phyloP scores from a whole-genome alignment of 2,797 vertebrate genomes.

The Mus minutoides region DNA sequence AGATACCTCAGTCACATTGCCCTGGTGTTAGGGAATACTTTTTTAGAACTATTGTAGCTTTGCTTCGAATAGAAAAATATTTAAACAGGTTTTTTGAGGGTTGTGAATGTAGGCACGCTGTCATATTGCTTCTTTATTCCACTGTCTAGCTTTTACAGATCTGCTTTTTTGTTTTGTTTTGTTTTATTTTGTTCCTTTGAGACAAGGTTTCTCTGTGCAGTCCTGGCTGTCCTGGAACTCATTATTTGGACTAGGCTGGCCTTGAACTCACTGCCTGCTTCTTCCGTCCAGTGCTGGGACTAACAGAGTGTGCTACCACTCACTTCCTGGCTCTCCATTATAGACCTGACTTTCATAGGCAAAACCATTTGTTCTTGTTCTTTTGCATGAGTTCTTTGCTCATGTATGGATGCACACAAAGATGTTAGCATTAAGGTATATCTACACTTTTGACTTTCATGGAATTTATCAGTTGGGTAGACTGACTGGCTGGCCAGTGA shows the following conservation, averaged over 20 bases:
- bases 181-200: background rate
- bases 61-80: background rate
- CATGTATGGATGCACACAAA: background rate
- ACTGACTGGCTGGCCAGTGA: background rate
- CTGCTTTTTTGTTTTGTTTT: background rate
- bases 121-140: background rate
- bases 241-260: background rate
- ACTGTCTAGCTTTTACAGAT: background rate
- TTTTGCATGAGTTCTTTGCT: background rate
- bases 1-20: background rate
- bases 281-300: background rate
- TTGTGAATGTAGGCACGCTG: background rate
- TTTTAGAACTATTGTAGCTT: background rate
- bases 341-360: background rate
- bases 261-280: background rate
- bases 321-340: background rate
- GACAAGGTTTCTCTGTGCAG: background rate
- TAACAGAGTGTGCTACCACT: background rate
- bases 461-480: background rate
- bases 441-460: background rate
- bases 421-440: background rate
- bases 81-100: background rate
- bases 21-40: background rate
- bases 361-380: constrained; percentile 13
- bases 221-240: background rate